A percentile compares a stretch with the other conserved stretches of the same genome.
phyloP scores from a whole-genome alignment of 2,113 vertebrate genomes.

The Mohoua ochrocephala region DNA sequence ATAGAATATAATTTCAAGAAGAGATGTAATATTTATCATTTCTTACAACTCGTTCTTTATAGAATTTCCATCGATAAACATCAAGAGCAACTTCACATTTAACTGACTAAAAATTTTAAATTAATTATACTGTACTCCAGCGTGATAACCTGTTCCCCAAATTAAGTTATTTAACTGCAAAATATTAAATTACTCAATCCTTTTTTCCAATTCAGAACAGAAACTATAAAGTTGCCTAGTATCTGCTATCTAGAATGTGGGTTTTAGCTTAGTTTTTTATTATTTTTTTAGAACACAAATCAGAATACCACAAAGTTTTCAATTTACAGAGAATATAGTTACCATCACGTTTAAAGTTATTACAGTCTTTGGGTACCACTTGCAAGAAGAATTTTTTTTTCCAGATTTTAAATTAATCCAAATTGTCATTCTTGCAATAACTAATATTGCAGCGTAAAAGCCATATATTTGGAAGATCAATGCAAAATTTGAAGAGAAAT shows the following conservation, averaged over 20 bases:
- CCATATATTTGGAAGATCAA: neutral
- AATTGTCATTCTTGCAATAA: neutral
- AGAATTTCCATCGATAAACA: neutral
- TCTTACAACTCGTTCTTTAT: neutral
- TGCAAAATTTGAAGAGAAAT: neutral
- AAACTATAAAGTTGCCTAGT: neutral
- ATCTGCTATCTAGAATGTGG: neutral
- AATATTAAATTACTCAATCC: neutral
- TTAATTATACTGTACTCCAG: neutral
- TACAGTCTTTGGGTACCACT: neutral
- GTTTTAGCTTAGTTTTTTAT: neutral
- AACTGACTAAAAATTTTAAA: neutral
- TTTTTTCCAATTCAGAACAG: neutral
- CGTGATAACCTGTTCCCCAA: neutral
- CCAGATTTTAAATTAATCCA: neutral
- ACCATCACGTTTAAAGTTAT: neutral
- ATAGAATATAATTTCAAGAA: neutral
- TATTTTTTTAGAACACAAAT: neutral
- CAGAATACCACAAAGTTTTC: neutral
- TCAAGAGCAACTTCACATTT: neutral
- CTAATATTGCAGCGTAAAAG: neutral
- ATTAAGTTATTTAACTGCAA: neutral
- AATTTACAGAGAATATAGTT: neutral
- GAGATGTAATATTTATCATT: accelerated
- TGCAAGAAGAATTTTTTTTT: neutral